Evolutionary conservation across 2,888 invertebrate species (phyloP), one percentile per base, ranked within the genome.

Genomic region (Trichogramma evanescens): DNA sequence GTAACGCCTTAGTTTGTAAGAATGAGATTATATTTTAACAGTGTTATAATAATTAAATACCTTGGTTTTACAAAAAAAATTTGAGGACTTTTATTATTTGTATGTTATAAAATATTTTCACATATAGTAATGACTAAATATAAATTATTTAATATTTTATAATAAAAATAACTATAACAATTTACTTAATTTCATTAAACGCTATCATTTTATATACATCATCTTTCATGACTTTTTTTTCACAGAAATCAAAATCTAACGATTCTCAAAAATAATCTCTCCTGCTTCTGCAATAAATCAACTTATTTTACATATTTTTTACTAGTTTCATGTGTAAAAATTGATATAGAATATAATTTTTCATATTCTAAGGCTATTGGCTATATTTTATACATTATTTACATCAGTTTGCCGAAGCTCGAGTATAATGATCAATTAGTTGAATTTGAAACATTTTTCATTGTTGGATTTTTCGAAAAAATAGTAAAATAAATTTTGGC

Each of bases 51-150:
- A 57, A 67, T 66, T 63, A 66, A 68, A 66, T 53, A 43, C 58
- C 55, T 50, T 57, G 59, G 45, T 52, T 57, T 59, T 66, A 66
- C 65, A 46, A 48, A 42, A 53, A 53, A 59, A 59, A 59, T 63
- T 61, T 50, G 56, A 61, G 45, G 58, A 71, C 72, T 70, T 69
- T 67, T 69, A 64, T 68, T 70, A 59, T 68, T 68, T 70, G 72
- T 74, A 72, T 60, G 48, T 65, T 71, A 71, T 73, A 74, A 74
- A 74, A 75, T 74, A 74, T 69, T 73, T 73, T 70, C 68, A 66
- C 67, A 71, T 71, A 70, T 67, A 68, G 71, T 69, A 70, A 65
- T 71, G 70, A 72, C 71, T 74, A 73, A 70, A 69, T 69, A 70
- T 66, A 69, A 68, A 64, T 68, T 72, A 67, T 61, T 50, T 46